Conservation (phyloP, 1,140 invertebrate species). For the Drosophila eugracilis region DNA sequence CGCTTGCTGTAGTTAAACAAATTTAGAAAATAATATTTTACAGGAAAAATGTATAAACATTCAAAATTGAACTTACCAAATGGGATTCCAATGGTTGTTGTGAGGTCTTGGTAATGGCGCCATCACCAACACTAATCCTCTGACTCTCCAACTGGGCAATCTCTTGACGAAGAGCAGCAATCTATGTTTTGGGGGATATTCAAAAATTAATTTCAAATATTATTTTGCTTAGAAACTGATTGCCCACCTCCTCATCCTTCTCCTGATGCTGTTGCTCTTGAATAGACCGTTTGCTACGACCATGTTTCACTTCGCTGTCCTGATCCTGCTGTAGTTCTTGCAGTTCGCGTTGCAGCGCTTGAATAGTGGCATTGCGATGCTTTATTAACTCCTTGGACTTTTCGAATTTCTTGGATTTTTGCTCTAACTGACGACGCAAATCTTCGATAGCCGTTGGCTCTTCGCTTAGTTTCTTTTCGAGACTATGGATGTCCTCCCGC, state of each 20-base stretch:
- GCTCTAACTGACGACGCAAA: conserved; percentile 50
- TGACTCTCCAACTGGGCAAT: conserved; percentile 1
- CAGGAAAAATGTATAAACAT: neutral
- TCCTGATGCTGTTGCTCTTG: conserved; percentile 18
- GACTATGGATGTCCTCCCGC: neutral
- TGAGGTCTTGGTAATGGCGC: neutral
- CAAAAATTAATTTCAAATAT: neutral
- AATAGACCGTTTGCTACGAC: neutral
- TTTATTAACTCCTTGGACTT: conserved; percentile 84
- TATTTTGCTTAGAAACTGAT: neutral
- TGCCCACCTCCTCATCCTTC: conserved; percentile 21
- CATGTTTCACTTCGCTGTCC: neutral
- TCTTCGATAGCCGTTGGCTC: conserved; percentile 40
- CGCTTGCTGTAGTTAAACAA: neutral
- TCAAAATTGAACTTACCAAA: neutral
- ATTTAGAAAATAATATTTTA: neutral
- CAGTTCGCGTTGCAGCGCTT: conserved; percentile 67
- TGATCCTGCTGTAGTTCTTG: conserved; percentile 29
- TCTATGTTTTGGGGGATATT: neutral
- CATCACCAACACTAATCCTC: neutral
- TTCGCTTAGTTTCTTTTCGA: conserved; percentile 8
- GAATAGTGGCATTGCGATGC: conserved; percentile 74
- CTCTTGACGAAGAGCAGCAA: conserved; percentile 19
- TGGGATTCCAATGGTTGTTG: neutral
- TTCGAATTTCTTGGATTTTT: conserved; percentile 74